A percentile compares a stretch with the other conserved stretches of the same genome.
These are phyloP conservation scores for Pissodes strobi DNA, from an alignment of 1,140 invertebrate species.

Conservation along the genomic window DNA sequence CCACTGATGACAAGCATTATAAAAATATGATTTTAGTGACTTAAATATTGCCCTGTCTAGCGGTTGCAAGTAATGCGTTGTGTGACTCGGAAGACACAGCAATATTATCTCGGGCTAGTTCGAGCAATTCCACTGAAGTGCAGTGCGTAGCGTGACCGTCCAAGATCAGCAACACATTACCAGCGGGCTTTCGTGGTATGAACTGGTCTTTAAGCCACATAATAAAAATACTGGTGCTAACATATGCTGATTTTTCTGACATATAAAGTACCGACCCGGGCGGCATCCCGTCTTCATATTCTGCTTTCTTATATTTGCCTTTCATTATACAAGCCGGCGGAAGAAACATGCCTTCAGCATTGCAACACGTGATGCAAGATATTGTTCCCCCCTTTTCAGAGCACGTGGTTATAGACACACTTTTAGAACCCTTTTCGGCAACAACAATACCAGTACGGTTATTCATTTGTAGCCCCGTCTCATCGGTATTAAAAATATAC, in stretches of 20 bases:
- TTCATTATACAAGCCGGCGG: constrained; percentile 49
- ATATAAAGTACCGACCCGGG: constrained; percentile 46
- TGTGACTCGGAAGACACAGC: constrained; percentile 41
- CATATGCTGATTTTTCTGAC: constrained; percentile 51
- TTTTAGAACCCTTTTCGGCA: no score
- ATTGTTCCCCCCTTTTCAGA: constrained; percentile 33
- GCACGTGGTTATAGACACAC: no score
- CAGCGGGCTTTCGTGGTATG: constrained; percentile 44
- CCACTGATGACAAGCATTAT: no score
- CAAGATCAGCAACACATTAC: constrained; percentile 47
- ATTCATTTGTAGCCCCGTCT: no score
- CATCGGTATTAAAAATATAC: no score
- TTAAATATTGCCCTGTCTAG: constrained; percentile 10
- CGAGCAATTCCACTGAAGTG: constrained; percentile 27
- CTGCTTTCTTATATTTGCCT: constrained; percentile 50
- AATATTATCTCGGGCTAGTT: constrained; percentile 15
- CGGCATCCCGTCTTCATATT: constrained; percentile 51
- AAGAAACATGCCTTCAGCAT: constrained; percentile 47
- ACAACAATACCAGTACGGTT: no score
- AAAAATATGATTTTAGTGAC: no score
- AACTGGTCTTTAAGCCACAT: constrained; percentile 50
- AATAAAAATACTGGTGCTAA: constrained; percentile 52
- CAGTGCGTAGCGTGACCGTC: constrained; percentile 48
- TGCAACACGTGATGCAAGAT: constrained; percentile 46
- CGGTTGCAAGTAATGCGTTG: constrained; percentile 51